A percentile compares a stretch with the other conserved stretches of the same genome.
Evolutionary conservation across 2,113 vertebrate species (phyloP).

Genomic region (Polypterus senegalus): DNA sequence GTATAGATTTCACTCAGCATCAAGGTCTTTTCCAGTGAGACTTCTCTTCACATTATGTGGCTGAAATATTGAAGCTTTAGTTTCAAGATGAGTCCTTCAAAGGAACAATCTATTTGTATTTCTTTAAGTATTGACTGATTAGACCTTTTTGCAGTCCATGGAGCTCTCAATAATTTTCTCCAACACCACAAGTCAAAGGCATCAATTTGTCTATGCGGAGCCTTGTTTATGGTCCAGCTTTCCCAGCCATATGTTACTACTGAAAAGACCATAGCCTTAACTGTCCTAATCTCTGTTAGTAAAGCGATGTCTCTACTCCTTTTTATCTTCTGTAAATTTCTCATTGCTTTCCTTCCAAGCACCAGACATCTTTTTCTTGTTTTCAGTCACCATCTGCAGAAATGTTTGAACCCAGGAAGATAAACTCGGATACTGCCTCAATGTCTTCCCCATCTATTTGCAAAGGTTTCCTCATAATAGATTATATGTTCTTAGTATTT

Average conservation of each 20-base stretch:
- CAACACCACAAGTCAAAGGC: neutral
- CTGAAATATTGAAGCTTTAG: no score
- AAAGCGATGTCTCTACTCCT: neutral
- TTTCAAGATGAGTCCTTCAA: no score
- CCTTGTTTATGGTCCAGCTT: slow-evolving; percentile 7
- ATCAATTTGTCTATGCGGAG: neutral
- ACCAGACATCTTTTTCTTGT: neutral
- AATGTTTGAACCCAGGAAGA: neutral
- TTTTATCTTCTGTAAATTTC: neutral
- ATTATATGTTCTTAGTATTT: neutral
- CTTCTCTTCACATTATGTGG: no score
- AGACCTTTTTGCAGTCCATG: neutral
- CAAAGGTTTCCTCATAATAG: neutral
- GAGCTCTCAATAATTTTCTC: neutral
- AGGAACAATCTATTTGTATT: neutral
- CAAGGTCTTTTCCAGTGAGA: no score
- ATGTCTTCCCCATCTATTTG: neutral
- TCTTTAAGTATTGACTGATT: slow-evolving; percentile 5
- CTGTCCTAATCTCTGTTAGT: neutral
- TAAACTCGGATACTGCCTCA: neutral
- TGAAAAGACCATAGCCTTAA: slow-evolving; percentile 1
- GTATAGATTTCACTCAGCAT: no score
- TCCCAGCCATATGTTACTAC: slow-evolving; percentile 7
- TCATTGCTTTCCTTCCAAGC: slow-evolving; percentile 1
- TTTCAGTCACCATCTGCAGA: neutral